phyloP scores from a whole-genome alignment of 2,888 invertebrate species.

The Eupeodes luniger region DNA sequence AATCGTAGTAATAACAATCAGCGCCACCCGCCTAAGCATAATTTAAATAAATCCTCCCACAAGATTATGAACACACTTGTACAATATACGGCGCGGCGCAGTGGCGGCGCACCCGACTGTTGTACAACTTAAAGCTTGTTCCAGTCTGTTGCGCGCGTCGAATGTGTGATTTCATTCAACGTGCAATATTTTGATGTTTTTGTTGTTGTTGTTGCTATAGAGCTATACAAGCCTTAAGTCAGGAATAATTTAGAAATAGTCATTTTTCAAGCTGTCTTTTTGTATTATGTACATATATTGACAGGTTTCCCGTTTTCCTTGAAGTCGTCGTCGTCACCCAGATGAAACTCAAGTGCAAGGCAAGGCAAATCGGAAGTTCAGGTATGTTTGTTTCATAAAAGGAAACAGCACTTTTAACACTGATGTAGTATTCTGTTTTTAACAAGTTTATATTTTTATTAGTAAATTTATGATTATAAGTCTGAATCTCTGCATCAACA shows the following conservation, averaged over 20 bases:
- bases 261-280: neutral
- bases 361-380: constrained; percentile 58
- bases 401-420: constrained; percentile 34
- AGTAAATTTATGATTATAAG: neutral
- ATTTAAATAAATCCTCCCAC: constrained; percentile 20
- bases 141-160: constrained; percentile 7
- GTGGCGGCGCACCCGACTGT: too few relatives aligned
- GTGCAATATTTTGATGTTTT: neutral
- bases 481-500: neutral
- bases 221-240: neutral
- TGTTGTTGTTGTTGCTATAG: neutral
- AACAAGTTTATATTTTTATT: neutral
- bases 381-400: constrained; percentile 47
- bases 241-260: neutral
- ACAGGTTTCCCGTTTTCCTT: constrained; percentile 68
- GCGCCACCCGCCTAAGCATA: constrained; percentile 24
- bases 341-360: constrained; percentile 61
- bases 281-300: neutral
- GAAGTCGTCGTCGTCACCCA: constrained; percentile 1
- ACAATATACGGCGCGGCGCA: too few relatives aligned
- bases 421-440: neutral
- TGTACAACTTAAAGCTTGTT: constrained; percentile 1
- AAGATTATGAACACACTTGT: neutral
- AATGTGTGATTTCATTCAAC: neutral
- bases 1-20: constrained; percentile 2